Base-by-base conservation (phyloP, 2,113 vertebrate species). In the Mellivora capensis region DNA sequence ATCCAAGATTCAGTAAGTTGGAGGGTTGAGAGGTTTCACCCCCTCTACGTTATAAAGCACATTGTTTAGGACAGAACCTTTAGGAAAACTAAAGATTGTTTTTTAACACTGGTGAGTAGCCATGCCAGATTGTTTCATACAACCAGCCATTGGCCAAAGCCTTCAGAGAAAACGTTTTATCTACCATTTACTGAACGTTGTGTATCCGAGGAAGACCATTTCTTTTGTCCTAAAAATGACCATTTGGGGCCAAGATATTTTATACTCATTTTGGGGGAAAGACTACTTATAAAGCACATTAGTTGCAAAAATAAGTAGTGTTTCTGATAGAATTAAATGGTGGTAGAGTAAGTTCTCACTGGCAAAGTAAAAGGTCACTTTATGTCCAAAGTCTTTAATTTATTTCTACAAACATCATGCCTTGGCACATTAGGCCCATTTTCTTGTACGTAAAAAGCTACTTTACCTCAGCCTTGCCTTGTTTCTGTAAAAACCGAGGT, bases 401-500 rank as follows among this genome's bases (percentile, higher is more conserved):
- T 89, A 86, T 90, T 86, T 81, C 76, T 84, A 29, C 90, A 95
- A 97, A 87, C 8, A 57, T 74, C 84, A 39, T 49, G 62, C 57
- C 77, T 79, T 85, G 96, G 94, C 20, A 64, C 82, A 85, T 86
- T 67, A 74, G 83, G 42, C 79, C 54, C 39, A n/a, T 86, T 82
- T 94, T 92, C 74, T 92, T 92, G 7, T 64, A 74, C 77, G 72
- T 83, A 49, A 88, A 86, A 98, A 93, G 85, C 85, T 57, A 61
- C 91, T 98, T 97, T 95, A 52, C 95, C 84, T 97, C 74, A 94
- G 79, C 7, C 37, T 42, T 57, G 87, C 62, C 44, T 71, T 97
- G 90, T 93, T 96, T 83, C 94, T 98, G 23, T 96, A 91, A 93
- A 98, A 98, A 85, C 95, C 97, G 90, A 96, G 67, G 20, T 96